Percentiles rank a stretch among this genome's conserved stretches.
Conservation (phyloP, 1,140 invertebrate species). For the Antheraea mylitta region DNA sequence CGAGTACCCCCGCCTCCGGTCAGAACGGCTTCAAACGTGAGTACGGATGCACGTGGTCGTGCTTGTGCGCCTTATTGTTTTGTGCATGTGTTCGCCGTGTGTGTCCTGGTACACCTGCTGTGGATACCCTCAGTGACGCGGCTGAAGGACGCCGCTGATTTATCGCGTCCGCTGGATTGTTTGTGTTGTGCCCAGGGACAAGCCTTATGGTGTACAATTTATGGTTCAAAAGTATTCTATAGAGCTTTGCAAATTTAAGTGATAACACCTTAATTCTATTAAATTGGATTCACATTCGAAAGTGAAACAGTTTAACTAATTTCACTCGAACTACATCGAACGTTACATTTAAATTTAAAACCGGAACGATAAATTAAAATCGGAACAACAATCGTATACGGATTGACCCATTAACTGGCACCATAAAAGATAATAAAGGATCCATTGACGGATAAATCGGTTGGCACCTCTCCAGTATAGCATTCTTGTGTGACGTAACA, state of each 20-base stretch:
- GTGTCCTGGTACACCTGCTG: slow-evolving; percentile 9
- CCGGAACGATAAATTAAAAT: too few species aligned
- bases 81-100: slow-evolving; percentile 35
- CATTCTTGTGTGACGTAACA: slow-evolving; percentile 70
- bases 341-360: too few species aligned
- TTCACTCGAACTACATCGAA: too few species aligned
- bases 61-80: slow-evolving; percentile 37
- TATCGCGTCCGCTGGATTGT: slow-evolving; percentile 55
- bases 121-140: slow-evolving; percentile 41
- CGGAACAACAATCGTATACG: slow-evolving; percentile 6
- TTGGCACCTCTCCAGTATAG: slow-evolving; percentile 62
- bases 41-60: slow-evolving; percentile 60
- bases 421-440: slow-evolving; percentile 75
- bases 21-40: slow-evolving; percentile 95
- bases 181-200: slow-evolving; percentile 58
- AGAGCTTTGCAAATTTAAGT: slow-evolving; percentile 25
- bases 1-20: slow-evolving; percentile 83
- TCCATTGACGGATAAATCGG: slow-evolving; percentile 64
- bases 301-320: too few species aligned
- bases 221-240: slow-evolving; percentile 38
- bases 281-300: slow-evolving; percentile 1
- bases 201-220: slow-evolving; percentile 50
- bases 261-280: not conserved
- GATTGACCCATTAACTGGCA: slow-evolving; percentile 54
- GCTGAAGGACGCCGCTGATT: slow-evolving; percentile 51